Base-by-base conservation (phyloP, 2,797 vertebrate genomes). In the Menidia menidia region DNA sequence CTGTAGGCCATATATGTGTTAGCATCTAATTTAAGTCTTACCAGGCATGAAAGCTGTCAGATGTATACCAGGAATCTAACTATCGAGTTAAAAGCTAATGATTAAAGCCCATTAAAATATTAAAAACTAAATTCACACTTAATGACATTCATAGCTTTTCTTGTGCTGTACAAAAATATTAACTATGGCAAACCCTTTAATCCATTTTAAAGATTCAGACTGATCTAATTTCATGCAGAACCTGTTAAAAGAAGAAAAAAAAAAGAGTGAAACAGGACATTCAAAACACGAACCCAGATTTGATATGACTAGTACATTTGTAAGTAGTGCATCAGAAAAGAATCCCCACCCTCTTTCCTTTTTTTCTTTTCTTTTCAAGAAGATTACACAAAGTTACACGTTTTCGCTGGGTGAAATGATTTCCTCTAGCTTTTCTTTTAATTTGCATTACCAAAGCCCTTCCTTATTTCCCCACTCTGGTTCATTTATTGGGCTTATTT, bases 31-130 rank as follows among this genome's bases (percentile, higher is more conserved):
- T 91, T 88, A 86, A 59, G 82, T 85, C 84, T 90, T 83, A 80
- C 85, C 31, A 79, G 77, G 84, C 82, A 81, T 87, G 87, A 77
- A 88, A 90, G 75, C 86, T 90, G 88, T 92, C 87, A 90, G 65
- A 83, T 71, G 72, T 69, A 65, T 67, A 82, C 73, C 63, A 75
- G 67, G 74, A 79, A 88, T 89, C 88, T 66, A 88, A 92, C 89
- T 86, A 84, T 76, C 84, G 80, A 81, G 79, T 91, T 81, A 88
- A 85, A 87, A 75, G 57, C 81, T 80, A 76, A 88, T 87, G 86
- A 90, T 85, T 64, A 71, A 83, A 89, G 61, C 78, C 88, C 80
- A 89, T 90, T 92, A 77, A 84, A 87, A 85, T 78, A 54, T 79
- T 58, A 81, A 86, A 84, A 85, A 70, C 50, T 62, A 71, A 86